Base-by-base conservation (phyloP, 2,888 invertebrate genomes). In the Dolichomitus sp. region DNA sequence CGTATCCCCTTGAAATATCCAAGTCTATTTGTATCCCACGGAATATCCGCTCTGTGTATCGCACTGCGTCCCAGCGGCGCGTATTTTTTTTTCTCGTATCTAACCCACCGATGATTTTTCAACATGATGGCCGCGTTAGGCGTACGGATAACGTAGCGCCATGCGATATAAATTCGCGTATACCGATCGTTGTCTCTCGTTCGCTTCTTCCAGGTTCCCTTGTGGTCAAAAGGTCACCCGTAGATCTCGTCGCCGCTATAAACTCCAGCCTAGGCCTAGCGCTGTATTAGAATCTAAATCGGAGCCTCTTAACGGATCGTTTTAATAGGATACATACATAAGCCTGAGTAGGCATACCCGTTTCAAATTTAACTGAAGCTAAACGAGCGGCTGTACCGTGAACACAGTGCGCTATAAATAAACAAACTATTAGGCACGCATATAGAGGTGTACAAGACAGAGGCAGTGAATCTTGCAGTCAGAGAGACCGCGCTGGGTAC, bases 401-500 rank as follows among this genome's bases (percentile, higher is more conserved):
- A 74, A 52, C 61, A 63, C 54, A 23, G 68, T 23, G 50, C 9
- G 14, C 42, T 59, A 57, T 70, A 69, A 75, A 79, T 75, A 78
- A 79, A 81, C 70, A 82, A 79, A 82, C 65, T 82, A 78, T 74
- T 63, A 73, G 74, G 69, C 68, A 50, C 70, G 57, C 33, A 45
- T 68, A 42, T 12, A 65, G 37, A 65, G 63, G 61, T 70, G 54
- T 11, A 40, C 40, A 45, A 50, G 61, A 77, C 14, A 45, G 70
- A 59, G 74, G 74, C 70, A 70, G 78, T 81, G 78, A 81, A 81
- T 81, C 74, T 78, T 81, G 27, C 73, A 63, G 78, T 57, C 65
- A 50, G 52, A 65, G 42, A 77, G 72, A 27, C 75, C 73, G 65
- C 76, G 68, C 54, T 72, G 50, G 69, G 66, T 70, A 77, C 74